These are phyloP conservation scores for Autographa gamma DNA, from an alignment of 2,888 invertebrate species.

Conservation along the genomic window DNA sequence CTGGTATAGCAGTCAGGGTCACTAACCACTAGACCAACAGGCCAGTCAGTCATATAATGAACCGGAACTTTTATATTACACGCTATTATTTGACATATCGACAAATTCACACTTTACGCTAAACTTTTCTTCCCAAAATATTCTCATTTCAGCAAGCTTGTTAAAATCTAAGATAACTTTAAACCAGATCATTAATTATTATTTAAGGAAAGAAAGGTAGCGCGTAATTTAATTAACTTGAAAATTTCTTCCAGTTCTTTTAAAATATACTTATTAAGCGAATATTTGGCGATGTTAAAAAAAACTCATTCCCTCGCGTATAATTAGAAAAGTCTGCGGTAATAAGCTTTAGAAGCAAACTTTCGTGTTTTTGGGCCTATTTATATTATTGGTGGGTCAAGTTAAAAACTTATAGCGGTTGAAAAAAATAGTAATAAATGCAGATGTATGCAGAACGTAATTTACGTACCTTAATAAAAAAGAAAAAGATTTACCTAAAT, in stretches of 20 bases:
- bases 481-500: too few species aligned
- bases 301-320: constrained; percentile 43
- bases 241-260: constrained; percentile 36
- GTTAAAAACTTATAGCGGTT: constrained; percentile 11
- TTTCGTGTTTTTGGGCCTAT: constrained; percentile 45
- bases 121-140: neutral
- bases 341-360: constrained; percentile 53
- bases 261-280: constrained; percentile 47
- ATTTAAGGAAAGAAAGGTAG: constrained; percentile 33
- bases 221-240: constrained; percentile 53
- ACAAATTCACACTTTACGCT: neutral
- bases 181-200: constrained; percentile 39
- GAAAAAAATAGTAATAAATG: neutral
- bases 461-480: too few species aligned
- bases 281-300: constrained; percentile 55
- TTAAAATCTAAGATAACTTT: constrained; percentile 24
- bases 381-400: constrained; percentile 24
- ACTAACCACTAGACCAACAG: too few species aligned
- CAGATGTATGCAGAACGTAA: neutral
- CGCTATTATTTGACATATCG: too few species aligned
- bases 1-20: too few species aligned
- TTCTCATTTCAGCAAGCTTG: constrained; percentile 19
- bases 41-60: too few species aligned
- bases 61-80: too few species aligned
- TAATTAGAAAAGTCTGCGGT: constrained; percentile 58